Conservation (phyloP, 2,888 invertebrate species). For the Caenorhabditis macrosperma region DNA sequence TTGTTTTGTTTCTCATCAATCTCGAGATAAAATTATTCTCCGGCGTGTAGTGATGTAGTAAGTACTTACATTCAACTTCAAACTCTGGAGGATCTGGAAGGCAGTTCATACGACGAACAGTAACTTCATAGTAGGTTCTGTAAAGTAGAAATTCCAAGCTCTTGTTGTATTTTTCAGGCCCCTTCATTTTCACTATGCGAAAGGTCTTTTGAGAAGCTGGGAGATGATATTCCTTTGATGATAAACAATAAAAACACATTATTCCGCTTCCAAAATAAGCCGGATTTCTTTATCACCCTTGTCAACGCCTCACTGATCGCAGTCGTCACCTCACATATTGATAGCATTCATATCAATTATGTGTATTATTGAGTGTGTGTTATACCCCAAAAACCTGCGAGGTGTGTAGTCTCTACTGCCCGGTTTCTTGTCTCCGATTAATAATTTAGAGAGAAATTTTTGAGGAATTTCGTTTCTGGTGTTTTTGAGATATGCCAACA, state of each 20-base stretch:
- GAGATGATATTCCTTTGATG: too few relatives aligned
- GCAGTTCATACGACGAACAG: constrained; percentile 79
- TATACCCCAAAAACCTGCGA: neutral
- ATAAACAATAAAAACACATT: neutral
- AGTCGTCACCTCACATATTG: constrained; percentile 9
- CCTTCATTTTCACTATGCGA: too few relatives aligned
- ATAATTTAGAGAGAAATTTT: neutral
- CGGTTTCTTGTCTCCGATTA: neutral
- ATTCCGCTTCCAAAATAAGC: constrained; percentile 15
- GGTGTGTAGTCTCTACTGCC: neutral
- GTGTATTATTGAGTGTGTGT: neutral
- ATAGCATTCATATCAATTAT: constrained; percentile 14
- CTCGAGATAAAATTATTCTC: too few relatives aligned
- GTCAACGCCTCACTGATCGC: constrained; percentile 31
- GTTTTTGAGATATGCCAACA: neutral
- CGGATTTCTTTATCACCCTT: constrained; percentile 8
- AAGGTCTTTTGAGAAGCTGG: too few relatives aligned
- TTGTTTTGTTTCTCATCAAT: too few relatives aligned
- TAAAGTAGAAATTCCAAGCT: constrained; percentile 17
- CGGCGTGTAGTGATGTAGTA: too few relatives aligned
- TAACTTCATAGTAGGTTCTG: constrained; percentile 76
- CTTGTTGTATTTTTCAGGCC: constrained; percentile 8
- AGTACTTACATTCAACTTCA: constrained; percentile 72
- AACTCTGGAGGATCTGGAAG: constrained; percentile 79
- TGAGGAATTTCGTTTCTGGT: neutral